Evolutionary conservation across 1,140 invertebrate genomes (phyloP).

Genomic region (Thaumetopoea pityocampa): DNA sequence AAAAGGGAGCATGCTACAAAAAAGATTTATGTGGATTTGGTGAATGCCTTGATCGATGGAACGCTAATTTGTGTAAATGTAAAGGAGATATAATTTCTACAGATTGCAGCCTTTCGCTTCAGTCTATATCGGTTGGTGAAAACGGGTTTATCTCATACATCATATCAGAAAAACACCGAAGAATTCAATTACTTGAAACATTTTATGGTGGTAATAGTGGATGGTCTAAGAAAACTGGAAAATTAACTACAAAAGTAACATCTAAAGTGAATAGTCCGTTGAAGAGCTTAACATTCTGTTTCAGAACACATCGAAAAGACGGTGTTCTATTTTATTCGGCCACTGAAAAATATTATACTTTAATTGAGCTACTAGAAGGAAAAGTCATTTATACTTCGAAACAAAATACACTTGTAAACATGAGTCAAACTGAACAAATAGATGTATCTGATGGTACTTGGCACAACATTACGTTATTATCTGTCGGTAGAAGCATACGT

Average conservation of each 20-base stretch:
- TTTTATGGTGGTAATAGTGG: conserved; percentile 84
- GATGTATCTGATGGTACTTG: conserved; percentile 87
- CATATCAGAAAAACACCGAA: conserved; percentile 88
- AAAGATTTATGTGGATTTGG: conserved; percentile 81
- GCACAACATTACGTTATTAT: conserved; percentile 88
- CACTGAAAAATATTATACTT: conserved; percentile 91
- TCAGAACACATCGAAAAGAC: conserved; percentile 85
- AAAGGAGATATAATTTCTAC: conserved; percentile 83
- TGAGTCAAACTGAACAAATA: conserved; percentile 79
- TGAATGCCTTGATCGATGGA: conserved; percentile 91
- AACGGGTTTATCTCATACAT: conserved; percentile 87
- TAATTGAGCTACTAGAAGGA: conserved; percentile 84
- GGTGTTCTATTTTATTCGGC: conserved; percentile 89
- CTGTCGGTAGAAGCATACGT: conserved; percentile 81
- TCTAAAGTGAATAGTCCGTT: conserved; percentile 63
- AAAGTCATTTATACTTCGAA: conserved; percentile 86
- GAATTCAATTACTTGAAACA: conserved; percentile 89
- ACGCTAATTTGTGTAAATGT: conserved; percentile 82
- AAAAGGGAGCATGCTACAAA: conserved; percentile 78
- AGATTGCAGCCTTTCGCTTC: conserved; percentile 86
- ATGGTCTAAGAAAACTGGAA: conserved; percentile 77
- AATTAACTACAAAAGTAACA: conserved; percentile 50
- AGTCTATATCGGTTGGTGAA: conserved; percentile 86
- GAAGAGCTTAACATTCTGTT: conserved; percentile 88
- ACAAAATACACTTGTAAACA: conserved; percentile 86